Percentiles rank a stretch among this genome's conserved stretches.
These are phyloP conservation scores for Lissonota sp. DNA, from an alignment of 2,888 invertebrate genomes.

Conservation along the genomic window DNA sequence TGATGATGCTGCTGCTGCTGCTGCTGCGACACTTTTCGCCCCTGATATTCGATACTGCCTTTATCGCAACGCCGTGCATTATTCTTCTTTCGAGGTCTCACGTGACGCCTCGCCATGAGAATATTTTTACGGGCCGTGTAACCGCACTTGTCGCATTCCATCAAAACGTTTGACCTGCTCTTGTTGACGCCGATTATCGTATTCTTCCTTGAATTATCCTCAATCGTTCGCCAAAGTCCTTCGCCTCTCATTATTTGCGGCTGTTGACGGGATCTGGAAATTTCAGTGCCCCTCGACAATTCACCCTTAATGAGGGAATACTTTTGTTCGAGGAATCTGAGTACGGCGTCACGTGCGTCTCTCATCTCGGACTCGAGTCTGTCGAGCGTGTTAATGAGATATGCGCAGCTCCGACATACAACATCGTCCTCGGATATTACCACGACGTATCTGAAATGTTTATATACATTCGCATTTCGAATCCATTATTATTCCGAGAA, in stretches of 20 bases:
- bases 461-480: too few relatives aligned
- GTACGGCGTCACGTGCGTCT: constrained; percentile 76
- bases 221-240: constrained; percentile 20
- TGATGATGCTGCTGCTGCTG: constrained; percentile 26
- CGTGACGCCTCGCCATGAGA: constrained; percentile 78
- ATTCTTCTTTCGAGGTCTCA: constrained; percentile 74
- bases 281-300: constrained; percentile 73
- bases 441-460: constrained; percentile 79
- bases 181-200: constrained; percentile 54
- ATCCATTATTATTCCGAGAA: too few relatives aligned
- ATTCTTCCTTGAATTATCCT: constrained; percentile 67
- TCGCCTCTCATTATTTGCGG: constrained; percentile 73
- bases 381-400: constrained; percentile 81
- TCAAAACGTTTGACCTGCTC: constrained; percentile 73
- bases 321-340: constrained; percentile 80
- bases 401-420: constrained; percentile 82
- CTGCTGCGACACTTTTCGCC: constrained; percentile 4
- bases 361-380: constrained; percentile 79
- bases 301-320: constrained; percentile 81
- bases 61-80: constrained; percentile 70
- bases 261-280: constrained; percentile 72
- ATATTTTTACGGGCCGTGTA: constrained; percentile 80
- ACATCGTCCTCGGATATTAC: constrained; percentile 82
- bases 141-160: constrained; percentile 82
- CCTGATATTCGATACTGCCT: constrained; percentile 65